These are phyloP conservation scores for Trimorus sp. DNA, from an alignment of 2,888 invertebrate species.

Conservation along the genomic window DNA sequence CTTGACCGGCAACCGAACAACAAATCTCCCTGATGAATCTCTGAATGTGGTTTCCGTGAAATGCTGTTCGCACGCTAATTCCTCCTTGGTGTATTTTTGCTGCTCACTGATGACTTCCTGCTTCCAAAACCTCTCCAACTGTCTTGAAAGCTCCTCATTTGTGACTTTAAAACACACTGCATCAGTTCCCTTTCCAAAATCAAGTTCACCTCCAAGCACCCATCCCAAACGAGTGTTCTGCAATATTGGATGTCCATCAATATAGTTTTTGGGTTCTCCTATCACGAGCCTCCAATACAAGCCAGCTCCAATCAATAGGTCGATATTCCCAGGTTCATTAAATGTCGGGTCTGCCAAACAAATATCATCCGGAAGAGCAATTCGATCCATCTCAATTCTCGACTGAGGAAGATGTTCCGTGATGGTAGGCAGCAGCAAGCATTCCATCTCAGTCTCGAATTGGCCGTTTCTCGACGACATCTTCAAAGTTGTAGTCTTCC, in stretches of 20 bases:
- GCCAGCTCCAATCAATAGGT: conserved; percentile 16
- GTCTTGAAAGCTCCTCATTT: conserved; percentile 21
- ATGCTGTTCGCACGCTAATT: conserved; percentile 10
- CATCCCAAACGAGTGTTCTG: conserved; percentile 23
- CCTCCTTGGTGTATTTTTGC: conserved; percentile 17
- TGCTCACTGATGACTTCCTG: background rate
- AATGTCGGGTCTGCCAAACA: conserved; percentile 4
- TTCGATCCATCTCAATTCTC: background rate
- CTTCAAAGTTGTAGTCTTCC: background rate
- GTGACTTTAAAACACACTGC: background rate
- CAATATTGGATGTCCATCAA: conserved; percentile 14
- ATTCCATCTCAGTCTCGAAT: conserved; percentile 1
- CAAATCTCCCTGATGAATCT: conserved; percentile 40
- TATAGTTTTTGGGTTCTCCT: conserved; percentile 1
- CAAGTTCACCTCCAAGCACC: conserved; percentile 26
- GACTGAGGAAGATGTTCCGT: background rate
- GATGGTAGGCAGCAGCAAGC: background rate
- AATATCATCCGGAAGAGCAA: conserved; percentile 8
- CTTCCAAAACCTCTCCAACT: conserved; percentile 25
- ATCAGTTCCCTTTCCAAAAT: background rate
- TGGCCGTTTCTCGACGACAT: background rate
- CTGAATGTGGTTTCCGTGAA: conserved; percentile 28
- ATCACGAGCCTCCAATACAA: conserved; percentile 7
- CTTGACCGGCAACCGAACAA: conserved; percentile 52
- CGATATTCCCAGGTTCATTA: conserved; percentile 7